Evolutionary conservation across 2,113 vertebrate genomes (phyloP), one percentile per base, ranked within the genome.

Genomic region (Burhinus oedicnemus): DNA sequence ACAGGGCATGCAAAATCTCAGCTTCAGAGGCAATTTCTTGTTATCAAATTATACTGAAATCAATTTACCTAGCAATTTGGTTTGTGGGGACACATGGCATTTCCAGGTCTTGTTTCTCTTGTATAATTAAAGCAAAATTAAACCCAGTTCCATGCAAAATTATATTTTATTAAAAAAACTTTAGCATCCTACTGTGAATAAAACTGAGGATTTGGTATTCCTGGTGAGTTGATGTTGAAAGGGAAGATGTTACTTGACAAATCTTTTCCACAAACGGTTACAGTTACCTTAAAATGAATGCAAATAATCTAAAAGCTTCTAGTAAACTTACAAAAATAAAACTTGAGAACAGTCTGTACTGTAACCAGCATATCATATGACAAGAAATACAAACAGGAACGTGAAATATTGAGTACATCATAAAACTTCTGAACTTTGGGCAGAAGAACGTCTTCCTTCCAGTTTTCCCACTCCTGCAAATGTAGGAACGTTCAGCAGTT

Each of bases 321-420:
- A 5, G 15, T 5, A 22, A 76, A 64, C 32, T 17, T 40, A 5
- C 0, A 49, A 62, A 74, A 74, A 20, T 4, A 61, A 34, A 78
- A n/a, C 11, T 26, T 23, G 47, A 60, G 47, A 66, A 27, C 12
- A 49, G 16, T 2, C 16, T 5, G 1, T 7, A 8, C 30, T 2
- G 3, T 2, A 1, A 23, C 2, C 27, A 4, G 22, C 15, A 0
- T 2, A 21, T 3, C 9, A 1, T 5, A 3, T 2, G 14, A 51
- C 26, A 16, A 9, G 25, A 23, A 3, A 8, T 42, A n/a, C 8
- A 20, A 12, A 42, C 3, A 0, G 8, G 27, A 34, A 23, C 22
- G 1, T 0, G 2, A 47, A 30, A 25, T 0, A 44, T 3, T 4
- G 15, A 18, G 5, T 3, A 8, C 6, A 1, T 7, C 15, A 23